These are phyloP conservation scores for Zapus hudsonius DNA, from an alignment of 2,113 vertebrate genomes.

Conservation along the genomic window DNA sequence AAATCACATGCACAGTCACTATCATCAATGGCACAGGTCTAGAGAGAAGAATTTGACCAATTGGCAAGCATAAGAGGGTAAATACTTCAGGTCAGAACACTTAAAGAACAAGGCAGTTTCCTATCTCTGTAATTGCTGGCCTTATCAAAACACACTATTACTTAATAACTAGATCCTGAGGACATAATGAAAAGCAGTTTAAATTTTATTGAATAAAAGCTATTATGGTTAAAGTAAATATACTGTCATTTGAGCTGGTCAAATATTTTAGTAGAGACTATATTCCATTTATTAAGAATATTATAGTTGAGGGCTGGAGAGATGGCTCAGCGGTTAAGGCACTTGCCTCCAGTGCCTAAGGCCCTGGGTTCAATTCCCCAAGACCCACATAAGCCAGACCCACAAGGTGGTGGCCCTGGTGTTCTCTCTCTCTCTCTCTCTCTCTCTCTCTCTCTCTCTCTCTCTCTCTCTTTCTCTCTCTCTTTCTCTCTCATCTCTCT, in stretches of 20 bases:
- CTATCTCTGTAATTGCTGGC: not conserved
- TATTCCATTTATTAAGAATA: not conserved
- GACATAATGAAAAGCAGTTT: not conserved
- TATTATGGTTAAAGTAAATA: not conserved
- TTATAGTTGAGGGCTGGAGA: no score
- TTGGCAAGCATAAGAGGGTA: not conserved
- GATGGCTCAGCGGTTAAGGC: no score
- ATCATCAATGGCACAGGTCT: not conserved
- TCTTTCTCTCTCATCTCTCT: no score
- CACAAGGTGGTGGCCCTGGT: no score
- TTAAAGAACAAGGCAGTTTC: not conserved
- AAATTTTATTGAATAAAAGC: not conserved
- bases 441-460: no score
- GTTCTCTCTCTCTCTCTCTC: no score
- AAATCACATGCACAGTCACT: not conserved
- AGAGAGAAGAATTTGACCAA: not conserved
- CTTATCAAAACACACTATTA: not conserved
- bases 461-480: no score
- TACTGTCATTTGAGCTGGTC: not conserved
- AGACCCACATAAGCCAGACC: no score
- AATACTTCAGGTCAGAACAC: not conserved
- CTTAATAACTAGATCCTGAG: no score
- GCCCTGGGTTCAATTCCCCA: no score
- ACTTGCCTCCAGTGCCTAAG: no score
- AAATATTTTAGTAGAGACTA: conserved; percentile 2